Evolutionary conservation across 1,140 invertebrate genomes (phyloP), one percentile per base, ranked within the genome.

Genomic region (Ceratosolen solmsi): DNA sequence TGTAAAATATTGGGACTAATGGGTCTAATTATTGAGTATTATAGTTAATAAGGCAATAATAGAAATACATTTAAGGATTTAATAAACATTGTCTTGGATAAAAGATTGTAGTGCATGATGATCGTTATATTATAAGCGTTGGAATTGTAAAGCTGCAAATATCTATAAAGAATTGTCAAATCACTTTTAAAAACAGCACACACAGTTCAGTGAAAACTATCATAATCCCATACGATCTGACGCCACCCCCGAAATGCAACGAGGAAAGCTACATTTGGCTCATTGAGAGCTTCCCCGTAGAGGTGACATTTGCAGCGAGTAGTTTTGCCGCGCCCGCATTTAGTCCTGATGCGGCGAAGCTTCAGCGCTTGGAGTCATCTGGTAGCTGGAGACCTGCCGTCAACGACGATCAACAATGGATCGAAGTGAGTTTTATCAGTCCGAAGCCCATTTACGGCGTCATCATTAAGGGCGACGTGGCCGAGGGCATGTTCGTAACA

Each of bases 361-460:
- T 82, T 1, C 36, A 20, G 20, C 63, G 51, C 13, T 36, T 33
- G 1, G 30, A 38, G 0, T 27, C 51, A 3, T 22, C 54, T 0
- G 5, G 22, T 7, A 30, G 17, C 0, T 82, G 80, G 80, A 49
- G 38, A 33, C 75, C 80, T 0, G 13, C 22, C 1, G 7, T 36
- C 15, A 13, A 54, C 25, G 54, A 82, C 17, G 38, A 73, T 2
- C 0, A 85, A 83, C 7, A 46, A 25, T 82, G 86, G 86, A 89
- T 97, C n/a, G 93, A 96, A 89, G 91, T 97, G 9, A 92, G 94
- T 86, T 90, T 97, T 9, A 92, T 92, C 0, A 89, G 87, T 22
- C 89, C 92, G 1, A 93, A 94, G 86, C 94, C 94, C 0, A 88
- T 97, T 3, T 97, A 96, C 88, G 96, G 96, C 0, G 90, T 96